Base-by-base conservation (phyloP, 2,113 vertebrate species). In the Steatornis caripensis region DNA sequence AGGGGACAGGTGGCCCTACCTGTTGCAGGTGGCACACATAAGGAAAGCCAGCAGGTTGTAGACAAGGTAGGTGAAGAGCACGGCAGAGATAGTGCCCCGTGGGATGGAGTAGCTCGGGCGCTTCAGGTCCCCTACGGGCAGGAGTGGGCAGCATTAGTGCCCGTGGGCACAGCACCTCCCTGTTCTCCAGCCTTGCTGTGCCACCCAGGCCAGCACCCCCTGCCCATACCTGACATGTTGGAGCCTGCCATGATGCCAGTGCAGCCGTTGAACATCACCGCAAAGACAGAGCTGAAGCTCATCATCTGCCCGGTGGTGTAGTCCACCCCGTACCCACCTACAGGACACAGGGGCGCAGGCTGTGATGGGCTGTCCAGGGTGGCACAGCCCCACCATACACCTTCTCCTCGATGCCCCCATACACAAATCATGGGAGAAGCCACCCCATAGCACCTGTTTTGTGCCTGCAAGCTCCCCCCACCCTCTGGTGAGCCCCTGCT, bases 221-320 rank as follows among this genome's bases (percentile, higher is more conserved):
- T 21, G 55, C 61, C 97, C 49, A 1, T 90, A 99, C 99, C 99
- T 43, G 99, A 99, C 98, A 99, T 99, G 96, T 99, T 99, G 46
- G 99, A 99, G 27, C 99, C 99, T 0, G 99, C 98, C 99, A 99
- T 99, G 97, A 99, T 99, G 71, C 99, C 99, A 0, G 99, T 99
- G 96, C 99, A 99, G 87, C 99, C 99, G 2, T 99, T 99, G 90
- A 99, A 99, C 98, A 99, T 99, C 34, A 99, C 98, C 0, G 99
- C 99, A 3, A 99, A 99, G 22, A 99, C 99, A 0, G 98, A 98
- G 84, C 98, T 98, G 60, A 99, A 99, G 60, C 97, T 98, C 98
- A 99, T 99, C 95, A 97, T 96, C 22, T 41, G 98, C 23, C 93
- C 96, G 0, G 98, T 99, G 19, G 99, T 99, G 97, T 99, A 99